phyloP scores from a whole-genome alignment of 2,113 vertebrate genomes.

The Cheilinus undulatus region DNA sequence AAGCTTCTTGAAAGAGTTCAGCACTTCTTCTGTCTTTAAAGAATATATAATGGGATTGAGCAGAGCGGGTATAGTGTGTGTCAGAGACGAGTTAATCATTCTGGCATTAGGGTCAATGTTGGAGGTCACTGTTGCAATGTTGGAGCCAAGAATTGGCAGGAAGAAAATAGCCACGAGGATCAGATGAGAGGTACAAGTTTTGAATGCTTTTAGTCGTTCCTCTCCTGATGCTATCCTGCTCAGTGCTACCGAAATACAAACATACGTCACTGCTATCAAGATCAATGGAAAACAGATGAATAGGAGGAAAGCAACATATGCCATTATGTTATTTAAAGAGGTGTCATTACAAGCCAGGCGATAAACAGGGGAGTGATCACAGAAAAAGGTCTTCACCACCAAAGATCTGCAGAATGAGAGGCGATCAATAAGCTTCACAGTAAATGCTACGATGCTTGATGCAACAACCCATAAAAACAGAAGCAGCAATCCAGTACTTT shows the following conservation, averaged over 20 bases:
- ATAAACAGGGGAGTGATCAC: conserved; percentile 69
- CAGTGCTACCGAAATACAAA: conserved; percentile 49
- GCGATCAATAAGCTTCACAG: conserved; percentile 48
- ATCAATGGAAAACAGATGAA: conserved; percentile 21
- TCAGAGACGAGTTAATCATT: conserved; percentile 68
- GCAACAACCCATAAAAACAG: conserved; percentile 36
- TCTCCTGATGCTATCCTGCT: conserved; percentile 42
- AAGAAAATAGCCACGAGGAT: conserved; percentile 71
- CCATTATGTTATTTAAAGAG: background rate
- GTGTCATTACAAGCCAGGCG: conserved; percentile 64
- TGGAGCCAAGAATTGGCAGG: conserved; percentile 31
- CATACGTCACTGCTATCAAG: conserved; percentile 42
- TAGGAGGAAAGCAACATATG: background rate
- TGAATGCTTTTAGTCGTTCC: conserved; percentile 63
- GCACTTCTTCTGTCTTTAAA: conserved; percentile 71
- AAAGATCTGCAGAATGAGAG: conserved; percentile 76
- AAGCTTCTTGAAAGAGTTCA: background rate
- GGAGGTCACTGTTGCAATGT: background rate
- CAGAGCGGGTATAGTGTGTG: conserved; percentile 61
- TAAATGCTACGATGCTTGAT: accelerated
- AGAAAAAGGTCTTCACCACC: conserved; percentile 69
- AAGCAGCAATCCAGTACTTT: conserved; percentile 38
- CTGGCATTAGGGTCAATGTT: conserved; percentile 55
- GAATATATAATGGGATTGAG: conserved; percentile 75
- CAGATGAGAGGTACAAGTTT: conserved; percentile 76